Conservation (phyloP, 2,888 invertebrate species). For the Drosophila mayaguana region DNA sequence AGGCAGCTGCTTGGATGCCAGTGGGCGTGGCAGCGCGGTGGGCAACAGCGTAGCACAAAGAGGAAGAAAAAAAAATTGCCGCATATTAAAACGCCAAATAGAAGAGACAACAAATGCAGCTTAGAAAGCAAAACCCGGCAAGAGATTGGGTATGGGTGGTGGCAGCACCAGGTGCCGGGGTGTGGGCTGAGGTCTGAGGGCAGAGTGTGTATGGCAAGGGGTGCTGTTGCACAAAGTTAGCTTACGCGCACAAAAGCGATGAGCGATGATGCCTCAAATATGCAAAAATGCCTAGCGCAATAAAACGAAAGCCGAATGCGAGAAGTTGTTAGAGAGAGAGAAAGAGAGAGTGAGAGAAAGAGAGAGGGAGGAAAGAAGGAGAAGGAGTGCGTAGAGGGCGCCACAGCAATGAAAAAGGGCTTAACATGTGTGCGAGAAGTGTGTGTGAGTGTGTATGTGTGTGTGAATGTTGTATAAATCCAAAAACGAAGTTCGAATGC, state of each 20-base stretch:
- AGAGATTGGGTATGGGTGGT: not conserved
- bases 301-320: slow-evolving; percentile 60
- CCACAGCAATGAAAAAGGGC: slow-evolving; percentile 60
- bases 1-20: slow-evolving; percentile 26
- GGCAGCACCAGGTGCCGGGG: not conserved
- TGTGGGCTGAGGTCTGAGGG: not conserved
- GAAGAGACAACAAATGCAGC: slow-evolving; percentile 69
- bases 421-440: slow-evolving; percentile 41
- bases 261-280: slow-evolving; percentile 82
- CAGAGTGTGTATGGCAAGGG: not conserved
- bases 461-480: slow-evolving; percentile 39
- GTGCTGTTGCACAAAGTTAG: slow-evolving; percentile 41
- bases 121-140: slow-evolving; percentile 54
- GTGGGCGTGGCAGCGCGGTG: slow-evolving; percentile 8
- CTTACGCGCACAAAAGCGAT: slow-evolving; percentile 79
- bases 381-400: slow-evolving; percentile 15
- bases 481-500: slow-evolving; percentile 75
- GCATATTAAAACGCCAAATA: slow-evolving; percentile 79
- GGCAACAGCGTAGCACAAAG: slow-evolving; percentile 25
- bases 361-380: not conserved
- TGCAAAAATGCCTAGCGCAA: slow-evolving; percentile 81
- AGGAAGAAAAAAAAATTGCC: slow-evolving; percentile 57
- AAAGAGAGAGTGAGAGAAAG: slow-evolving; percentile 5
- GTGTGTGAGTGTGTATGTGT: slow-evolving; percentile 6
- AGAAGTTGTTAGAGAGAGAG: slow-evolving; percentile 10